Base-by-base conservation (phyloP, 2,113 vertebrate species). In the Lanius ludovicianus region DNA sequence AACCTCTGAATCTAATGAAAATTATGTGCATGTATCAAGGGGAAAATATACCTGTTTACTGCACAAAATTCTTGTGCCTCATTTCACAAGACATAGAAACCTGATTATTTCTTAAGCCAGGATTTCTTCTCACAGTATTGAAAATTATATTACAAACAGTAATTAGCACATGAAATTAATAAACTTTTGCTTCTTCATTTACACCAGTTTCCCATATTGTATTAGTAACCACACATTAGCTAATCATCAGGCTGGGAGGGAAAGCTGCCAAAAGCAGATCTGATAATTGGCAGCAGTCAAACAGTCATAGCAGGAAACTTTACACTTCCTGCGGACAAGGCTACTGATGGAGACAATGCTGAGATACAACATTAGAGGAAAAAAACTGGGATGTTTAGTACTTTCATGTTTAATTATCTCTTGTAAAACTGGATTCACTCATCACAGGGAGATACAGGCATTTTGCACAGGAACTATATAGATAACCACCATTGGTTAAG, bases 301-400 rank as follows among this genome's bases (percentile, higher is more conserved):
- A 95, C 79, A 93, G 90, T 95, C 95, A 95, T 96, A 95, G 96
- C 96, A 97, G 96, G 91, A 96, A 97, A 95, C 92, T 94, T 96
- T 90, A 93, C 90, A 88, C 84, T 96, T 96, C 95, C 95, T 96
- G 93, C 4, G 44, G 91, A 93, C 93, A 88, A 86, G 85, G 93
- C 89, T 97, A 94, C 87, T 83, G 68, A 57, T 78, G 78, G 84
- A 96, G 91, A 95, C 82, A 93, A 88, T 63, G 24, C 74, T 46
- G 87, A 95, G 64, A 85, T 91, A 81, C 28, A 90, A 71, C 68
- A 84, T 71, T 11, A 47, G 63, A 30, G 37, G 4, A 0, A 24
- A 76, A 88, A 95, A 79, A 44, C 8, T 50, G 42, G 70, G 47
- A 55, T 59, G 60, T 67, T 85, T 95, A 73, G 42, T 67, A 83